A percentile compares a stretch with the other conserved stretches of the same genome.
These are phyloP conservation scores for Halisarca cf. caerulea DNA, from an alignment of 37 sponge, comb jelly and placozoan species.

Conservation along the genomic window DNA sequence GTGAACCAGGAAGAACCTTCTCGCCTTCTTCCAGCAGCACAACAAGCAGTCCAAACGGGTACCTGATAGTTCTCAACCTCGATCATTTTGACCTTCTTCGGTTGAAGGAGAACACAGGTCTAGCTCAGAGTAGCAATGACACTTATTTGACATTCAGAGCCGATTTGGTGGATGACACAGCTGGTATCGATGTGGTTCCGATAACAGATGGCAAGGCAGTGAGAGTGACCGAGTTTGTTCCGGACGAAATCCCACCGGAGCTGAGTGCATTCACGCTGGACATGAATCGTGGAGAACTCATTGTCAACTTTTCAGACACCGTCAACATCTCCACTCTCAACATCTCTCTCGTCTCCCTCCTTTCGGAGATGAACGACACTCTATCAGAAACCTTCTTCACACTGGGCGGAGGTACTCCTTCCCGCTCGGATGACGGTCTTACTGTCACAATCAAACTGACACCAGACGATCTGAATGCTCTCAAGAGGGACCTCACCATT, in stretches of 20 bases:
- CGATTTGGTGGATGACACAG: conserved; percentile 80
- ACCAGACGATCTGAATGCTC: conserved; percentile 74
- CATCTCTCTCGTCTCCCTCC: conserved; percentile 51
- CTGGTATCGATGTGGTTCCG: conserved; percentile 78
- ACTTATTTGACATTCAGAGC: conserved; percentile 83
- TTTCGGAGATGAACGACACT: conserved; percentile 31
- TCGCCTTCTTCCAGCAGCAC: conserved; percentile 51
- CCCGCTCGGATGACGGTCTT: conserved; percentile 57
- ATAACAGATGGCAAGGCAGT: conserved; percentile 84
- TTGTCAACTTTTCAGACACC: conserved; percentile 82
- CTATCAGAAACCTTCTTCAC: neutral
- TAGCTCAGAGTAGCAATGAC: conserved; percentile 62
- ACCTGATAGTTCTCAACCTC: conserved; percentile 66
- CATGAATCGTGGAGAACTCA: conserved; percentile 61
- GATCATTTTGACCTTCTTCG: conserved; percentile 79
- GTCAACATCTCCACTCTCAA: conserved; percentile 81
- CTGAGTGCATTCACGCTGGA: conserved; percentile 76
- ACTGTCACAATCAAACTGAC: conserved; percentile 42
- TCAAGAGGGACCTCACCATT: conserved; percentile 73
- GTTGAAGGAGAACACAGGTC: conserved; percentile 75
- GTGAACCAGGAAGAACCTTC: conserved; percentile 57
- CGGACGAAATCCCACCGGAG: conserved; percentile 70
- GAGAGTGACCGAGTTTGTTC: conserved; percentile 47
- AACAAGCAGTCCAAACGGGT: conserved; percentile 81
- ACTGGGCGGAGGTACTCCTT: conserved; percentile 51